Base-by-base conservation (phyloP, 1,140 invertebrate genomes). In the Atta cephalotes region DNA sequence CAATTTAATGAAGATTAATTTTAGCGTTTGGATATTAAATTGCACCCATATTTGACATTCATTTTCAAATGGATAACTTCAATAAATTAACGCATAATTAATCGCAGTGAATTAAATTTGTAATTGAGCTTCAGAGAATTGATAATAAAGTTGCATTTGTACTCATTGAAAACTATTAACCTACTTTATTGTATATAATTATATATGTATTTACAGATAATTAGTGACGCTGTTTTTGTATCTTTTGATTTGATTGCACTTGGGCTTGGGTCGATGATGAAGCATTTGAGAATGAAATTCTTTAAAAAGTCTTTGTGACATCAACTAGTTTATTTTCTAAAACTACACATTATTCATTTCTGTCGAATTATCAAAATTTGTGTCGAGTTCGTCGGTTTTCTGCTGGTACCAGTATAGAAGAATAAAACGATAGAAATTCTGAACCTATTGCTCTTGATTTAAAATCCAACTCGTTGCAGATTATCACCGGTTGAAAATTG, bases 351-450 rank as follows among this genome's bases (percentile, higher is more conserved):
- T 56, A 9, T 28, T 25, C 4, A 6, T 49, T 28, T 16, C 35
- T 21, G 7, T 28, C 21, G 21, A 58, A 39, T 45, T 21, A 71
- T 71, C 16, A 31, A 51, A 68, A 80, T 25, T 9, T 31, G 0
- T 51, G 31, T 51, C 45, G 31, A 45, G 9, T 45, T 60, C 14
- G 9, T 45, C 14, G 6, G 60, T 86, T 28, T 35, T 39, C 45
- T 88, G 82, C 82, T 84, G 87, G 76, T 89, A 86, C 74, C 81
- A 70, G 68, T 58, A 45, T 58, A 56, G 25, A 21, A 35, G 16
- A 39, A 60, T 16, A 1, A 71, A 60, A 25, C 2, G 31, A 62
- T 18, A 21, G n/a, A 5, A 68, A 80, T 68, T 14, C 28, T 4
- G 9, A 51, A 10, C 39, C 16, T 21, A n/a, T 80, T 3, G 21